These are phyloP conservation scores for Mycetomoellerius zeteki DNA, from an alignment of 1,140 invertebrate genomes.

Conservation along the genomic window DNA sequence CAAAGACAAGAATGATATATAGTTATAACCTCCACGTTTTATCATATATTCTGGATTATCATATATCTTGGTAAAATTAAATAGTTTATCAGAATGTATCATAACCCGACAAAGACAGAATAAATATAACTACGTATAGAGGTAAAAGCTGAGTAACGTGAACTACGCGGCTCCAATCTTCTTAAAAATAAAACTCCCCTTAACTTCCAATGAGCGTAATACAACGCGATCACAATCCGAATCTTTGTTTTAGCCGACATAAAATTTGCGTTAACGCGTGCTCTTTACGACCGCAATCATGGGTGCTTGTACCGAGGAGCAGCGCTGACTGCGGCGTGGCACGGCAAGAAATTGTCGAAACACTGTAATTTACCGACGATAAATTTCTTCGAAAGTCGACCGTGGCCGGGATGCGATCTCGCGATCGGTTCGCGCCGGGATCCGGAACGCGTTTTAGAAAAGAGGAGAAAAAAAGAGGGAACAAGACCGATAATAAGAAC, in stretches of 20 bases:
- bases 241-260: slow-evolving; percentile 67
- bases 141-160: neutral
- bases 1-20: neutral
- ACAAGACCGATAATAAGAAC: slow-evolving; percentile 40
- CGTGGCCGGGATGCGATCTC: slow-evolving; percentile 34
- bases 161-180: neutral
- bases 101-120: neutral
- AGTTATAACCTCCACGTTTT: neutral
- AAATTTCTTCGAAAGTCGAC: slow-evolving; percentile 67
- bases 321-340: slow-evolving; percentile 4
- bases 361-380: slow-evolving; percentile 70
- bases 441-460: slow-evolving; percentile 6
- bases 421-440: slow-evolving; percentile 44
- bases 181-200: neutral
- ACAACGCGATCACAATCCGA: slow-evolving; percentile 1
- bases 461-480: neutral
- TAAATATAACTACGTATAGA: neutral
- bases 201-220: neutral
- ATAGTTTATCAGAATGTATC: neutral
- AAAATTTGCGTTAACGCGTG: slow-evolving; percentile 66
- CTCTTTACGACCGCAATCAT: slow-evolving; percentile 69
- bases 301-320: neutral
- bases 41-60: neutral
- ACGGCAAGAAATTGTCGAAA: slow-evolving; percentile 58
- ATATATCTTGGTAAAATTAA: too few species aligned